Evolutionary conservation across 2,888 invertebrate species (phyloP).

Genomic region (Keiferia lycopersicella): DNA sequence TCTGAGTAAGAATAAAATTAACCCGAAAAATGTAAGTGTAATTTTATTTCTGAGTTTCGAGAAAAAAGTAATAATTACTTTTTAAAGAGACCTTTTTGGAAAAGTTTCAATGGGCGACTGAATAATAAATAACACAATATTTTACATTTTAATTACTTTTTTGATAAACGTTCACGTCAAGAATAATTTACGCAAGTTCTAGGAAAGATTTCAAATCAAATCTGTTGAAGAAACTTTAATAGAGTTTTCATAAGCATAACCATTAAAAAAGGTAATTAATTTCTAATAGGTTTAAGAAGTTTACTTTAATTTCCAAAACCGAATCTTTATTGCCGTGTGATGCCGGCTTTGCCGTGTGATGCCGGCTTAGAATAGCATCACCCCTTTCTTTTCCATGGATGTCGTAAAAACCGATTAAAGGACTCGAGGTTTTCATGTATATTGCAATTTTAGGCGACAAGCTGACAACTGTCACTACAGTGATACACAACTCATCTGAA

Average conservation of each 20-base stretch:
- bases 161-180: slow-evolving; percentile 7
- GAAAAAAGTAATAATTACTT: slow-evolving; percentile 4
- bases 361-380: no score
- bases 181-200: not conserved
- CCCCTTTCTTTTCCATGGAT: no score
- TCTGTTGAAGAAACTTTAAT: slow-evolving; percentile 2
- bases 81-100: not conserved
- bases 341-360: no score
- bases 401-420: no score
- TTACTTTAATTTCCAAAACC: no score
- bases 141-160: slow-evolving; percentile 9
- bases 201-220: not conserved
- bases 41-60: not conserved
- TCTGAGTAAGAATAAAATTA: not conserved
- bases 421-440: no score
- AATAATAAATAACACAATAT: slow-evolving; percentile 9
- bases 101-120: slow-evolving; percentile 3
- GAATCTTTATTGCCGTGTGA: no score
- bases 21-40: not conserved
- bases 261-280: not conserved
- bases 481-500: no score
- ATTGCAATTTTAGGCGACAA: no score
- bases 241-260: not conserved
- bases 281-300: not conserved
- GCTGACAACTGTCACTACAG: no score